A percentile compares a stretch with the other conserved stretches of the same genome.
phyloP scores from a whole-genome alignment of 2,888 invertebrate species.

The Rhagium mordax region DNA sequence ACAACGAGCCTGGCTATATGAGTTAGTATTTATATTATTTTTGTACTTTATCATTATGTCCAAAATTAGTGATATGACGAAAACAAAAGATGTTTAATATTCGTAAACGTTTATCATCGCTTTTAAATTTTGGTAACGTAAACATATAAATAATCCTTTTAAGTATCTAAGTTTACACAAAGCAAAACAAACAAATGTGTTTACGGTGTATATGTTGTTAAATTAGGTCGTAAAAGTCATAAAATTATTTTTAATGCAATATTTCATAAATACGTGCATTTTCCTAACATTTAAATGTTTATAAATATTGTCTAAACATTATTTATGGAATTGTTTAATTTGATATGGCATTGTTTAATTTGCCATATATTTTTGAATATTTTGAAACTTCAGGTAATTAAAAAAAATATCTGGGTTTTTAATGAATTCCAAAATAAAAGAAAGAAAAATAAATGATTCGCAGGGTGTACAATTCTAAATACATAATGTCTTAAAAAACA shows the following conservation, averaged over 20 bases:
- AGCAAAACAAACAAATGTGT: background rate
- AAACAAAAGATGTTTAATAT: background rate
- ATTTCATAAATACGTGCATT: background rate
- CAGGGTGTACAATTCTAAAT: no score
- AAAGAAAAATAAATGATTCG: no score
- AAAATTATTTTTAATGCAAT: background rate
- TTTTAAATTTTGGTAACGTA: background rate
- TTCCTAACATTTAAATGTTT: background rate
- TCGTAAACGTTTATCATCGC: background rate
- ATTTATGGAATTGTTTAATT: no score
- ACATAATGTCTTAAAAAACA: no score
- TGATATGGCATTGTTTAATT: no score
- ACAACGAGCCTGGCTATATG: slow-evolving; percentile 38
- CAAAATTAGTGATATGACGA: background rate
- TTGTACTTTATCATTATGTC: background rate
- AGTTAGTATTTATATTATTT: slow-evolving; percentile 39
- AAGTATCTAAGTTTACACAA: no score
- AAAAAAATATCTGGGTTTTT: no score
- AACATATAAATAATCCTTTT: background rate
- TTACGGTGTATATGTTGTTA: background rate
- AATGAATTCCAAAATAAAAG: no score
- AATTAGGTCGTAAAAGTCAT: background rate
- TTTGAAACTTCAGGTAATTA: no score
- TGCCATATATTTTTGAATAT: no score
- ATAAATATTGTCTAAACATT: background rate